Percentiles rank a stretch among this genome's conserved stretches.
Conservation (phyloP, 2,797 vertebrate genomes). For the Zalophus californianus region DNA sequence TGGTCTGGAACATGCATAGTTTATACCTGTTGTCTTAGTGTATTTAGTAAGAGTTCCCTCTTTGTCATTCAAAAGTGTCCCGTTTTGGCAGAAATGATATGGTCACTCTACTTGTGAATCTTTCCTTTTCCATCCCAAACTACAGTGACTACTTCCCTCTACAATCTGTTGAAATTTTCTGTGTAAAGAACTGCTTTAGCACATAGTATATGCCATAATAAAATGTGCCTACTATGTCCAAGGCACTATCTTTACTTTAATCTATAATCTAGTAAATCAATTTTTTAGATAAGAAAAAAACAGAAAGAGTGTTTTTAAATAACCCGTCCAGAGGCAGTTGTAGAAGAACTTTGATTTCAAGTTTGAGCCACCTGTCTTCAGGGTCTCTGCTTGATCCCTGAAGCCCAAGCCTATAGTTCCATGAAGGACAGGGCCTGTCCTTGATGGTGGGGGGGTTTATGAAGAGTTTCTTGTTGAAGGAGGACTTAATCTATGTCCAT, state of each 20-base stretch:
- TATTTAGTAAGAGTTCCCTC: neutral
- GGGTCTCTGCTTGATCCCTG: neutral
- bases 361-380: neutral
- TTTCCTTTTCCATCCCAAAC: neutral
- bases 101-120: neutral
- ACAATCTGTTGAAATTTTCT: neutral
- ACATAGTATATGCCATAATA: neutral
- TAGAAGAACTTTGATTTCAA: neutral
- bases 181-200: neutral
- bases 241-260: neutral
- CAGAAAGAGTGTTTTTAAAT: neutral
- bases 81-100: neutral
- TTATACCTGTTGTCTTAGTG: neutral
- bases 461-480: slow-evolving; percentile 56
- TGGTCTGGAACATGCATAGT: neutral
- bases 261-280: neutral
- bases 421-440: neutral
- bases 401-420: neutral
- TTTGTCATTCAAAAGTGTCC: neutral
- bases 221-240: neutral
- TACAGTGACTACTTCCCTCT: neutral
- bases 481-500: slow-evolving; percentile 63
- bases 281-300: neutral
- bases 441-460: neutral
- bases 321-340: neutral